These are phyloP conservation scores for Zygaena filipendulae DNA, from an alignment of 2,888 invertebrate species.

Conservation along the genomic window DNA sequence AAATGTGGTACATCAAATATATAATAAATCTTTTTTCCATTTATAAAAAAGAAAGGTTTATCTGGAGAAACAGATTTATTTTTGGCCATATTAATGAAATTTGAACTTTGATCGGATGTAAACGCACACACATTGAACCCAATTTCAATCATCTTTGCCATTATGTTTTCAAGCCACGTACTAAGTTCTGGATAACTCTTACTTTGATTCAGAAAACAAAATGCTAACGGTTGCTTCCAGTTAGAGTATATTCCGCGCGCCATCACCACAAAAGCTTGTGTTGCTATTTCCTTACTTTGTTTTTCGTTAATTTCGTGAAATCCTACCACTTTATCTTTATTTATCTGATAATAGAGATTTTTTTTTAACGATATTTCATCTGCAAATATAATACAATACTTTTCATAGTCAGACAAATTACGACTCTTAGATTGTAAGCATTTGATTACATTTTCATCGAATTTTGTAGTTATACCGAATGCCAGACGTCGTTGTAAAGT, in stretches of 20 bases:
- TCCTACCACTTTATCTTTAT: constrained; percentile 10
- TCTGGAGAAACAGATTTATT: constrained; percentile 4
- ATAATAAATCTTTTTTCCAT: constrained; percentile 10
- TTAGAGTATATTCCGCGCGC: constrained; percentile 6
- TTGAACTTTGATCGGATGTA: constrained; percentile 6
- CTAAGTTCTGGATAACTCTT: constrained; percentile 5
- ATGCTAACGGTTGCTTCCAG: constrained; percentile 9
- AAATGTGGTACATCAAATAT: constrained; percentile 13
- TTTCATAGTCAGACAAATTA: constrained; percentile 5
- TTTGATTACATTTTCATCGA: neutral
- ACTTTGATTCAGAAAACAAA: constrained; percentile 4
- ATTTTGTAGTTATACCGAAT: constrained; percentile 1
- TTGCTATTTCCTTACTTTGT: constrained; percentile 5
- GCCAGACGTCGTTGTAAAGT: too few species aligned
- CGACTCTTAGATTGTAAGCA: constrained; percentile 1
- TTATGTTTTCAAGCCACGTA: constrained; percentile 6
- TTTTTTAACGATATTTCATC: constrained; percentile 8
- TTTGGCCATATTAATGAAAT: constrained; percentile 8
- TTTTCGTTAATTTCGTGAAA: constrained; percentile 10
- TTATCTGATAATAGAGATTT: constrained; percentile 9
- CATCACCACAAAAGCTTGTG: constrained; percentile 8
- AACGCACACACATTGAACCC: constrained; percentile 8
- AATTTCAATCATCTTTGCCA: constrained; percentile 3
- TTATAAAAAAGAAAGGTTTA: constrained; percentile 10
- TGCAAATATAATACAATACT: constrained; percentile 5